Conservation (phyloP, 2,113 vertebrate genomes). For the Romanogobio albipinnatus region DNA sequence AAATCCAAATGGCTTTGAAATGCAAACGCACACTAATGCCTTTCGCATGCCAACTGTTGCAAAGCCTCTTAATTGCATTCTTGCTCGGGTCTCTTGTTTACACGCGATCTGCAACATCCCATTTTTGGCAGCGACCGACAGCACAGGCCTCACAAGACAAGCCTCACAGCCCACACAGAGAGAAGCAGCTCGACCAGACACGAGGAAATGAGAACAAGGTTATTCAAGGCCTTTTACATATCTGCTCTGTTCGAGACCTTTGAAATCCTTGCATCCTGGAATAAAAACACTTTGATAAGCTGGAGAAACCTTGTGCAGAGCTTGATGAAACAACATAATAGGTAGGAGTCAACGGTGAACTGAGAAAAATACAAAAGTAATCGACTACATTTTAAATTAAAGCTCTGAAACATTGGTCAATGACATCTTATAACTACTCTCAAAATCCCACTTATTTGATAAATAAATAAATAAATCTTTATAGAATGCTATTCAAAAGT, state of each 20-base stretch:
- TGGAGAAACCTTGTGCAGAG: not conserved
- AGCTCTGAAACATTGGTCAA: not conserved
- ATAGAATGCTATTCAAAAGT: not conserved
- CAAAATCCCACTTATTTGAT: not conserved
- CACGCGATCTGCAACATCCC: slow-evolving; percentile 39
- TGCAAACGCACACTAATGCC: slow-evolving; percentile 50
- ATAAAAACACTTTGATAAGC: not conserved
- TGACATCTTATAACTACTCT: not conserved
- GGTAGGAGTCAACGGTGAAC: not conserved
- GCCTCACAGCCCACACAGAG: slow-evolving; percentile 33
- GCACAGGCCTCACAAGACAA: slow-evolving; percentile 16
- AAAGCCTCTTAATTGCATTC: slow-evolving; percentile 56
- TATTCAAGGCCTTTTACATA: not conserved
- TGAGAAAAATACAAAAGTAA: not conserved
- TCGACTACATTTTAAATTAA: no score
- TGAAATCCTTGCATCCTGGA: not conserved
- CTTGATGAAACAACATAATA: not conserved
- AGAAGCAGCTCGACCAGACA: slow-evolving; percentile 15
- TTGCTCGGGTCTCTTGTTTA: slow-evolving; percentile 49
- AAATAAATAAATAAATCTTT: not conserved
- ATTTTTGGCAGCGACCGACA: slow-evolving; percentile 43
- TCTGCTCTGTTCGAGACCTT: slow-evolving; percentile 13
- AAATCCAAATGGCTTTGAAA: slow-evolving; percentile 58
- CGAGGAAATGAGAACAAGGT: not conserved
- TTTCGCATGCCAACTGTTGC: slow-evolving; percentile 52